A percentile compares a stretch with the other conserved stretches of the same genome.
These are phyloP conservation scores for Pantherophis guttatus DNA, from an alignment of 2,113 vertebrate genomes.

Conservation along the genomic window DNA sequence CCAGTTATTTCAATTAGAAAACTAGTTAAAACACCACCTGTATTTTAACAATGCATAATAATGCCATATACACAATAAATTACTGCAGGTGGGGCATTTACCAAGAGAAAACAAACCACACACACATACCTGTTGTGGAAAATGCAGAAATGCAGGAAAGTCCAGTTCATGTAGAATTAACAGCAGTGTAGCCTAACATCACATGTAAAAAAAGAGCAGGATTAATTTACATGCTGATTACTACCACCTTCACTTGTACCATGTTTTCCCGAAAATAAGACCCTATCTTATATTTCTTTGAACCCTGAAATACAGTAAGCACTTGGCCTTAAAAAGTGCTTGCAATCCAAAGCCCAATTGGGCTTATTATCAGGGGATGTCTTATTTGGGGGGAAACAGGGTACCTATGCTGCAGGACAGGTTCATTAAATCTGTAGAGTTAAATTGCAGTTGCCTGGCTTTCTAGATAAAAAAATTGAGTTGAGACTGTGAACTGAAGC, in stretches of 20 bases:
- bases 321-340: no score
- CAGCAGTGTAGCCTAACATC: background rate
- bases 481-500: background rate
- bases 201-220: background rate
- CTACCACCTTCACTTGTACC: background rate
- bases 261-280: no score
- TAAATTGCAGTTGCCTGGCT: background rate
- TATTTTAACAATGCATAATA: background rate
- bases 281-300: no score
- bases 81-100: background rate
- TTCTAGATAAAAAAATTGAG: background rate
- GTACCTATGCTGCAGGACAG: background rate
- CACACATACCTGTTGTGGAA: background rate
- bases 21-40: background rate
- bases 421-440: background rate
- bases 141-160: background rate
- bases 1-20: background rate
- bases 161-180: accelerated
- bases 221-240: background rate
- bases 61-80: background rate
- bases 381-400: no score
- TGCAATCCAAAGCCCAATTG: no score
- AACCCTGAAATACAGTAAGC: no score
- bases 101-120: background rate
- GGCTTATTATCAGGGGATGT: no score